Evolutionary conservation across 2,888 invertebrate genomes (phyloP).

Genomic region (Rotaria magnacalcarata): DNA sequence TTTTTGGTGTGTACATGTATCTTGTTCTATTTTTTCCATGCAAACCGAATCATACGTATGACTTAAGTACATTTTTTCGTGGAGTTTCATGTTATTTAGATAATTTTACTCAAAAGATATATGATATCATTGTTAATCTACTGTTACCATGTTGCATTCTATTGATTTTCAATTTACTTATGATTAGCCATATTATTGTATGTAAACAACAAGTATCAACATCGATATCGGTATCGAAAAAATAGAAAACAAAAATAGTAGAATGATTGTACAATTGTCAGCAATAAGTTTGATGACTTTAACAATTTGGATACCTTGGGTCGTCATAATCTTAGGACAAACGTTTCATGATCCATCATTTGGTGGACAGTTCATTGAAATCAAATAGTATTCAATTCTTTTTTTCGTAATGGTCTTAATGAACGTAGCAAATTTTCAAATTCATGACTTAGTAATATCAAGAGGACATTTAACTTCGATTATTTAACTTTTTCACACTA

Average conservation of each 20-base stretch:
- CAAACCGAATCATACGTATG: background rate
- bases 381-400: too few species aligned
- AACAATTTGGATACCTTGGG: background rate
- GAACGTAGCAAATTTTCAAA: too few species aligned
- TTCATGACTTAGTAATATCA: too few species aligned
- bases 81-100: background rate
- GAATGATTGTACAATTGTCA: constrained; percentile 9
- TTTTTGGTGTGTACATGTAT: background rate
- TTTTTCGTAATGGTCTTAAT: too few species aligned
- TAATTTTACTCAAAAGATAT: background rate
- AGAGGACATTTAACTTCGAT: too few species aligned
- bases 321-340: background rate
- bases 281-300: background rate
- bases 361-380: background rate
- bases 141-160: background rate
- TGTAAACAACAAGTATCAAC: background rate
- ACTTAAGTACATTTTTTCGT: background rate
- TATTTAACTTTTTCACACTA: too few species aligned
- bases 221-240: background rate
- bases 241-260: background rate
- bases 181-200: background rate
- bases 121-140: background rate
- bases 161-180: background rate
- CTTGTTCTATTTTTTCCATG: background rate
- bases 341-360: background rate